Base-by-base conservation (phyloP, 2,113 vertebrate species). In the Neolamprologus caudopunctatus region DNA sequence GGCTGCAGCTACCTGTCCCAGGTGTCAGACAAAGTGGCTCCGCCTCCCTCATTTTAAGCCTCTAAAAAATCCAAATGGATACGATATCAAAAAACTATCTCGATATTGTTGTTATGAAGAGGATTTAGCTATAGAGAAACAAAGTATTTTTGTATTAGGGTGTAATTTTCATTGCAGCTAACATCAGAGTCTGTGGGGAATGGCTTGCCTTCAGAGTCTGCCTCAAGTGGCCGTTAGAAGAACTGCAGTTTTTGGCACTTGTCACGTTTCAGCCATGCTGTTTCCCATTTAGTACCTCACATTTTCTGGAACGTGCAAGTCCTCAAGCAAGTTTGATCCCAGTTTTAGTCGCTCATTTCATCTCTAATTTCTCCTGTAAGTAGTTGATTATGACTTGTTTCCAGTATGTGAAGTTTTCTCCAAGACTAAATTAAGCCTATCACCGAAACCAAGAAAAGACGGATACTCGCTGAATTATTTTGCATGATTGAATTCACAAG, bases 341-440 rank as follows among this genome's bases (percentile, higher is more conserved):
- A 78, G 45, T 40, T 50, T 31, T 45, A 42, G 16, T 28, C 3
- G 1, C 42, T 58, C 24, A 50, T 33, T 58, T 40, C 80, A 17
- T n/a, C 5, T 79, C 55, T 80, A 6, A 26, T 66, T 83, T 71
- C 87, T 61, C 61, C 28, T 54, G 54, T 55, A 82, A 71, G 61
- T 35, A 11, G 53, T 10, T 80, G 58, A 35, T 19, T 35, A 12
- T 57, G n/a, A 79, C 35, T 80, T 16, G 51, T 75, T 66, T 84
- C 11, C 45, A 84, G 79, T 28, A 86, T 79, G 8, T 80, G 33
- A 91, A 42, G 31, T 28, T 57, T 1, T 83, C 14, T 85, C 8
- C 9, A 5, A 14, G 42, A 66, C 28, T 82, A 26, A 68, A 81
- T 37, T 75, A 83, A 88, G 78, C 71, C 42, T 3, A 51, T 3